Conservation (phyloP, 2,797 vertebrate genomes). For the Argentina silus region DNA sequence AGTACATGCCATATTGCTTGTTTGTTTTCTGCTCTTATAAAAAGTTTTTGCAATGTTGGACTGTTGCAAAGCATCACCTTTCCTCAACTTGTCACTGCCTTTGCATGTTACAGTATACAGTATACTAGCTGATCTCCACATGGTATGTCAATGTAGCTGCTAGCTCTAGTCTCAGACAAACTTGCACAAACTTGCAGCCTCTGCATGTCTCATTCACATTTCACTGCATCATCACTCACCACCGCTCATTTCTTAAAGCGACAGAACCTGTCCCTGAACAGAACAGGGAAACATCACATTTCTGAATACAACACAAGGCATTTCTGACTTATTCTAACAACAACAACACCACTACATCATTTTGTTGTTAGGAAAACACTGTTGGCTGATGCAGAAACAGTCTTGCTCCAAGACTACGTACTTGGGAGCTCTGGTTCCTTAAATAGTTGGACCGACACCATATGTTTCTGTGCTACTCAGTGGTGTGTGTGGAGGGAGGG, state of each 20-base stretch:
- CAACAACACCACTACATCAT: neutral
- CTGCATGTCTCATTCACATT: neutral
- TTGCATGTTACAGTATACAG: neutral
- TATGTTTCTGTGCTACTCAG: neutral
- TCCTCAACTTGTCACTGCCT: neutral
- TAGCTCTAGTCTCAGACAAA: neutral
- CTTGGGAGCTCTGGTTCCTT: neutral
- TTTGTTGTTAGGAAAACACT: neutral
- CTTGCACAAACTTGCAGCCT: neutral
- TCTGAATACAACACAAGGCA: neutral
- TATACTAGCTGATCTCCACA: neutral
- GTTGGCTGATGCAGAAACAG: too few relatives aligned
- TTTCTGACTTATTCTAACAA: neutral
- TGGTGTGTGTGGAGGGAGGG: conserved; percentile 2
- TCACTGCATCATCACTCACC: too few relatives aligned
- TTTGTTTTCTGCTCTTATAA: too few relatives aligned
- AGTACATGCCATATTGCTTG: too few relatives aligned
- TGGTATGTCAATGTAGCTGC: neutral
- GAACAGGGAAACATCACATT: neutral
- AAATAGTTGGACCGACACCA: neutral
- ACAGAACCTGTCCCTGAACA: neutral
- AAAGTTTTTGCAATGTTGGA: too few relatives aligned
- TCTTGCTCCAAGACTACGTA: neutral
- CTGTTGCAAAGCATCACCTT: too few relatives aligned
- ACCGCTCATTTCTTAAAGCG: neutral